These are phyloP conservation scores for Gadus chalcogrammus DNA, from an alignment of 2,113 vertebrate genomes.

Conservation along the genomic window DNA sequence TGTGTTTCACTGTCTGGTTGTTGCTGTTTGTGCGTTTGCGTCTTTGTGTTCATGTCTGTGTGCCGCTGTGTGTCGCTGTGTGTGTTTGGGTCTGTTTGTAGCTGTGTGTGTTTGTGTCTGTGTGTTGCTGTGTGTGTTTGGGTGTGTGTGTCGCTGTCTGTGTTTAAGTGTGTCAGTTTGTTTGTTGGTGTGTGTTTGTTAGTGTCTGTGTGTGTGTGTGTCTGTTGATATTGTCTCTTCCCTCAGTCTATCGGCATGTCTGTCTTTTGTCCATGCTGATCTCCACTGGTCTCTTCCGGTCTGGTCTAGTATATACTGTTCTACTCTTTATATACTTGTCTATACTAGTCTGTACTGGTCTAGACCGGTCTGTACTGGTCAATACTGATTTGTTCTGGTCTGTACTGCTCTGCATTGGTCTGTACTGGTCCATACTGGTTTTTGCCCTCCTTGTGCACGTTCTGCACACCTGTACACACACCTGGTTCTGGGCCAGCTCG, in stretches of 20 bases:
- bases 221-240: constrained; percentile 40
- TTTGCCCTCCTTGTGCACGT: constrained; percentile 20
- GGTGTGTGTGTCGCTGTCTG: too few species aligned
- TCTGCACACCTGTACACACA: constrained; percentile 35
- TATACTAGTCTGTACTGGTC: constrained; percentile 17
- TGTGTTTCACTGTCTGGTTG: too few species aligned
- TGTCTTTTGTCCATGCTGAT: constrained; percentile 27
- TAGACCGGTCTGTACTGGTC: constrained; percentile 38
- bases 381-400: constrained; percentile 9
- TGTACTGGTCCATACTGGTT: constrained; percentile 19
- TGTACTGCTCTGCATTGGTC: constrained; percentile 32
- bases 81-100: too few species aligned
- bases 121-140: too few species aligned
- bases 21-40: too few species aligned
- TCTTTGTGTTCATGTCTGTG: too few species aligned
- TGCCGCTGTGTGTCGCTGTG: too few species aligned
- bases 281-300: constrained; percentile 14
- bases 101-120: too few species aligned
- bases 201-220: constrained; percentile 43
- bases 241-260: constrained; percentile 28
- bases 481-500: constrained; percentile 47
- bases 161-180: too few species aligned
- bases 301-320: constrained; percentile 8
- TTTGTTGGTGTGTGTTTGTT: too few species aligned
- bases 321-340: constrained; percentile 23